Evolutionary conservation across 2,888 invertebrate genomes (phyloP).

Genomic region (Gisinianus flammeolus): DNA sequence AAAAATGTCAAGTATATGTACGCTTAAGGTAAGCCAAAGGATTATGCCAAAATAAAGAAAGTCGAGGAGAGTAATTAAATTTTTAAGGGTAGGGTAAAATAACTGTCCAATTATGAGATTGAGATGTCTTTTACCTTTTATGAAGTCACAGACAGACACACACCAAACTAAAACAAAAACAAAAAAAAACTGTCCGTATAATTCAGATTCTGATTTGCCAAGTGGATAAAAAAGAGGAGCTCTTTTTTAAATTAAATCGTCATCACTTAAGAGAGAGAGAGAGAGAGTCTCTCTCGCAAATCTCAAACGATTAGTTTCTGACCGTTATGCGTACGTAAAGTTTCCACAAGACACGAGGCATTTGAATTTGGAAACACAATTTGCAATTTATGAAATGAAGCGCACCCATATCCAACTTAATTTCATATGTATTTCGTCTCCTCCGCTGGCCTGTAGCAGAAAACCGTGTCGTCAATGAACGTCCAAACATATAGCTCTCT

Average conservation of each 20-base stretch:
- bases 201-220: not conserved
- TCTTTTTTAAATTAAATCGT: too few species aligned
- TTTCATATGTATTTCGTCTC: not conserved
- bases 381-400: not conserved
- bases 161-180: not conserved
- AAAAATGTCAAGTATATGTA: too few species aligned
- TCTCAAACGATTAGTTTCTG: not conserved
- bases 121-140: slow-evolving; percentile 28
- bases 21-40: too few species aligned
- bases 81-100: slow-evolving; percentile 12
- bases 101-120: slow-evolving; percentile 33
- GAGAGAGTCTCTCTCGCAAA: too few species aligned
- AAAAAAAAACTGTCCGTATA: not conserved
- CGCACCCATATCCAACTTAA: not conserved
- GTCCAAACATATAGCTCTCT: not conserved
- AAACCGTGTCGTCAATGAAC: not conserved
- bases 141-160: not conserved
- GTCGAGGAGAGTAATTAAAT: slow-evolving; percentile 4
- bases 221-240: too few species aligned
- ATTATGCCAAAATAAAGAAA: slow-evolving; percentile 12
- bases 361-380: not conserved
- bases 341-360: too few species aligned
- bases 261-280: too few species aligned
- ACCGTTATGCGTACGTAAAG: not conserved
- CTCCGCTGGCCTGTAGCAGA: not conserved